A percentile compares a stretch with the other conserved stretches of the same genome.
phyloP scores from a whole-genome alignment of 2,888 invertebrate genomes.

The Ichneumoninae sp. region DNA sequence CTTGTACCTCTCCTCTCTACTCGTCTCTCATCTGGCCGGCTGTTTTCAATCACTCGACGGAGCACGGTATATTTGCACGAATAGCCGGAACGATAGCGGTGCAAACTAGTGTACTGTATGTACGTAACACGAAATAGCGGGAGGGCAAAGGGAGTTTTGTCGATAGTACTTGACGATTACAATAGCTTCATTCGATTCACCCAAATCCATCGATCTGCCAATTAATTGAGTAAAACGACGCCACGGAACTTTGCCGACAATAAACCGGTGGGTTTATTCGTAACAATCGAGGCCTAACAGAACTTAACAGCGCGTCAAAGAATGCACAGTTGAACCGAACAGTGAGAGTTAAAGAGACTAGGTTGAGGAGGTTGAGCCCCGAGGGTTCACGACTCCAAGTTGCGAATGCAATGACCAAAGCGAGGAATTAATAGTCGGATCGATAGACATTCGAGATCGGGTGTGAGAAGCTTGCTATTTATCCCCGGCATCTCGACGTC shows the following conservation, averaged over 20 bases:
- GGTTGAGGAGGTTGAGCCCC: neutral
- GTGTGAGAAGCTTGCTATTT: conserved; percentile 34
- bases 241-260: too few species aligned
- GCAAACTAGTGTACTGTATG: conserved; percentile 19
- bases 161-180: conserved; percentile 3
- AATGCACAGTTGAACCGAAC: neutral
- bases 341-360: neutral
- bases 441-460: conserved; percentile 49
- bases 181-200: neutral
- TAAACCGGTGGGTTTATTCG: too few species aligned
- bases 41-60: conserved; percentile 57
- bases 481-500: conserved; percentile 37
- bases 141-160: neutral
- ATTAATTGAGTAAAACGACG: neutral
- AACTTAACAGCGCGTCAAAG: too few species aligned
- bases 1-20: conserved; percentile 14
- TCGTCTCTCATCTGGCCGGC: conserved; percentile 47
- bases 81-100: conserved; percentile 16
- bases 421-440: conserved; percentile 37
- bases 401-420: conserved; percentile 33
- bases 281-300: too few species aligned
- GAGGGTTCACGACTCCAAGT: conserved; percentile 42
- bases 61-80: conserved; percentile 49
- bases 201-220: neutral
- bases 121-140: neutral